Conservation (phyloP, 2,797 vertebrate genomes). For the Melanotaenia trifasciata region DNA sequence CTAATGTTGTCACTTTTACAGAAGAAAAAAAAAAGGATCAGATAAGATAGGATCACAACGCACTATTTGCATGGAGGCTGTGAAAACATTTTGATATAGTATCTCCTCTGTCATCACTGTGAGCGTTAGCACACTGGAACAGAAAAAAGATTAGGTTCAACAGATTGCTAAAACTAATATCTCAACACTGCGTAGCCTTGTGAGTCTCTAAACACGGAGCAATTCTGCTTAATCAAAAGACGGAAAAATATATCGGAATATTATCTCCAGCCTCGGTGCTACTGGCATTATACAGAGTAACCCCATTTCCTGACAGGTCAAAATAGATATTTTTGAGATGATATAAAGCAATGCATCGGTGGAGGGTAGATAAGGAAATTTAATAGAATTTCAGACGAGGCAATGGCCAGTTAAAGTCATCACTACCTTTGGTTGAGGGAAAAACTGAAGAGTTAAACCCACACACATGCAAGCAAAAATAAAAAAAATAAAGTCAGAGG, state of each 20-base stretch:
- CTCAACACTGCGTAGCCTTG: constrained; percentile 35
- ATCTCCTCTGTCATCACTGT: constrained; percentile 63
- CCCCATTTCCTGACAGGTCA: constrained; percentile 73
- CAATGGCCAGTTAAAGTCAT: constrained; percentile 51
- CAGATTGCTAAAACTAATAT: constrained; percentile 74
- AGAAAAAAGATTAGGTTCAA: constrained; percentile 57
- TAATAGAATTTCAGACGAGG: constrained; percentile 69
- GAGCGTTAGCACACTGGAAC: constrained; percentile 37
- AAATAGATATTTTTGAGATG: constrained; percentile 55
- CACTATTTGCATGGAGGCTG: constrained; percentile 63
- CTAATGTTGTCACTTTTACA: constrained; percentile 60
- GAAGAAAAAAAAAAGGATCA: constrained; percentile 36
- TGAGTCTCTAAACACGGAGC: constrained; percentile 21
- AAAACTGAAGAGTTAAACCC: constrained; percentile 10
- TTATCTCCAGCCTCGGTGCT: constrained; percentile 47
- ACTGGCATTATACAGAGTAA: constrained; percentile 49
- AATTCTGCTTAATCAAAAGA: constrained; percentile 58
- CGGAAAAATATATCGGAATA: constrained; percentile 46
- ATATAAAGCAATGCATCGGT: constrained; percentile 63
- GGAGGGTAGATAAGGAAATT: constrained; percentile 63
- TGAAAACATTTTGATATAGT: constrained; percentile 68
- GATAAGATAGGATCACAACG: constrained; percentile 68
- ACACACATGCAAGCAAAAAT: constrained; percentile 24
- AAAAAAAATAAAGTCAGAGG: constrained; percentile 3
- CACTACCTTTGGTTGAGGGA: constrained; percentile 36